phyloP scores from a whole-genome alignment of 2,888 invertebrate genomes.

The Ametastegia equiseti region DNA sequence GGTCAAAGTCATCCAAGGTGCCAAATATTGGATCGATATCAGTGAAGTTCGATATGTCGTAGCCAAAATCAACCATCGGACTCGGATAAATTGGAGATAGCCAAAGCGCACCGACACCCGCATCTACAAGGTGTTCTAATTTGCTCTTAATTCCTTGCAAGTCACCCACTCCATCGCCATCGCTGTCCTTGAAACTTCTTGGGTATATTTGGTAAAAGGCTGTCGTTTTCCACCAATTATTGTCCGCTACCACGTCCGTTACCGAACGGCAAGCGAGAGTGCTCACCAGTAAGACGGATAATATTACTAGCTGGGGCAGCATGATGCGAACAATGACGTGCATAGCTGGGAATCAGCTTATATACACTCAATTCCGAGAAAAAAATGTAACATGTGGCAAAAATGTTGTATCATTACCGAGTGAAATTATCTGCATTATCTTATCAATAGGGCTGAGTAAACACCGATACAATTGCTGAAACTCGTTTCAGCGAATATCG shows the following conservation, averaged over 20 bases:
- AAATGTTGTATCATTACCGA: background rate
- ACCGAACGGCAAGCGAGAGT: background rate
- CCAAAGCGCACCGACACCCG: conserved; percentile 83
- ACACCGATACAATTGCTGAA: too few species aligned
- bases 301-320: conserved; percentile 3
- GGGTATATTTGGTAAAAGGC: conserved; percentile 93
- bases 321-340: background rate
- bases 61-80: conserved; percentile 83
- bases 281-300: background rate
- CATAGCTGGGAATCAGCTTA: background rate
- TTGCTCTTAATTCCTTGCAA: conserved; percentile 72
- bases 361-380: background rate
- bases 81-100: conserved; percentile 85
- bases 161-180: conserved; percentile 76
- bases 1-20: conserved; percentile 78
- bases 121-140: conserved; percentile 79
- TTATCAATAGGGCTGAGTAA: too few species aligned
- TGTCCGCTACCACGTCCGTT: conserved; percentile 53
- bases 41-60: conserved; percentile 81
- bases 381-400: background rate
- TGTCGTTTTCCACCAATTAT: conserved; percentile 91
- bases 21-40: conserved; percentile 80
- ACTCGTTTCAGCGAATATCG: too few species aligned
- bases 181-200: conserved; percentile 89
- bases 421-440: too few species aligned